A percentile compares a stretch with the other conserved stretches of the same genome.
Conservation (phyloP, 2,797 vertebrate genomes). For the Sebastes cheni region DNA sequence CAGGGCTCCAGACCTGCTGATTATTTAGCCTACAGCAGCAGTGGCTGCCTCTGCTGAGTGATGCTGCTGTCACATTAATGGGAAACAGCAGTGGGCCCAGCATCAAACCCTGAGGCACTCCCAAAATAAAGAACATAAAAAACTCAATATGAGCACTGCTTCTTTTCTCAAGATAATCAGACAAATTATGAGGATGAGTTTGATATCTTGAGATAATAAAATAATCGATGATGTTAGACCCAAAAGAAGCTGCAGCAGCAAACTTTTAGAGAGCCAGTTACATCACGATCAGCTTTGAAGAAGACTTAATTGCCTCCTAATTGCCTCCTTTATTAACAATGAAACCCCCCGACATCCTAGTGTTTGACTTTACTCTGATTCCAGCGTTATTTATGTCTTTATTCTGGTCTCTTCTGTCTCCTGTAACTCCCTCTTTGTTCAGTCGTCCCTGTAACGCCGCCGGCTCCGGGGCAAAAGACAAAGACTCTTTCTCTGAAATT, state of each 20-base stretch:
- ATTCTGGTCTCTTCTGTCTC: not conserved
- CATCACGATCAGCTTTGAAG: not conserved
- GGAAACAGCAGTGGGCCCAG: not conserved
- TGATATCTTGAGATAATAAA: not conserved
- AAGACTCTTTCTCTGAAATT: conserved; percentile 31
- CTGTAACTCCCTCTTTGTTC: conserved; percentile 8
- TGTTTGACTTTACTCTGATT: conserved; percentile 1
- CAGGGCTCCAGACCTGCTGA: not conserved
- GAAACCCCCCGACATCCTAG: not conserved
- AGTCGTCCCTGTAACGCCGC: not conserved
- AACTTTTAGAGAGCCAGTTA: not conserved
- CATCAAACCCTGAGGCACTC: conserved; percentile 4
- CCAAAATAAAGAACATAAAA: not conserved
- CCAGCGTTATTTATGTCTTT: not conserved
- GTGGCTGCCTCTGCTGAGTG: not conserved
- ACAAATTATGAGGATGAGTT: not conserved
- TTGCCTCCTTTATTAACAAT: not conserved
- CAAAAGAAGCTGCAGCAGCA: not conserved
- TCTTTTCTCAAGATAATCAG: not conserved
- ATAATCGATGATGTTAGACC: not conserved
- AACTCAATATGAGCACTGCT: not conserved
- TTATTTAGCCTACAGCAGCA: not conserved
- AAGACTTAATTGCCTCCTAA: not conserved
- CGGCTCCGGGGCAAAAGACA: not conserved
- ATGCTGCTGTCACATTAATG: not conserved